Conservation (phyloP, 1,140 invertebrate species). For the Magallana gigas region DNA sequence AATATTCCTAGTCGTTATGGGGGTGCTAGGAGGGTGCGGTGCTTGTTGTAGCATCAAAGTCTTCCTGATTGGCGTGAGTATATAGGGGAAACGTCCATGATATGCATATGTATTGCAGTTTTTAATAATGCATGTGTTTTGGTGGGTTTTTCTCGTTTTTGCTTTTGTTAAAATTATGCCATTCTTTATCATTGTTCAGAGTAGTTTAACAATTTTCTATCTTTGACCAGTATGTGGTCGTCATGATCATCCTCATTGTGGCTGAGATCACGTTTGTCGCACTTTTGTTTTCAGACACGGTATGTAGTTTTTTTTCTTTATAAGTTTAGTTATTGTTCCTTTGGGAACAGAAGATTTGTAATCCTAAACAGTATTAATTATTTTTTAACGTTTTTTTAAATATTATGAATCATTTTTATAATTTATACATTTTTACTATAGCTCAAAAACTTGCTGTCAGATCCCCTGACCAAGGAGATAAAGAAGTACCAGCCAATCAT, state of each 20-base stretch:
- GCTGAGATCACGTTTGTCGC: constrained; percentile 16
- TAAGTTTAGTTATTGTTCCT: too few relatives aligned
- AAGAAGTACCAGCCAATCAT: not conserved
- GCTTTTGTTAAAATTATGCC: too few relatives aligned
- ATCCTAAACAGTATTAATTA: too few relatives aligned
- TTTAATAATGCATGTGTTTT: not conserved
- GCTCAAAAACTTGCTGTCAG: constrained; percentile 3
- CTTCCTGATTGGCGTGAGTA: constrained; percentile 31
- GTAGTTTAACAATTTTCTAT: too few relatives aligned
- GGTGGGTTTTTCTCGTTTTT: not conserved
- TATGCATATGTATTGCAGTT: not conserved
- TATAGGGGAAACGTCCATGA: not conserved
- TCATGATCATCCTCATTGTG: constrained; percentile 29
- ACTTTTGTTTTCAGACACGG: constrained; percentile 32
- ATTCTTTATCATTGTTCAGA: too few relatives aligned
- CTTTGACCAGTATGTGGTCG: constrained; percentile 5
- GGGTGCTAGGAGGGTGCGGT: constrained; percentile 24
- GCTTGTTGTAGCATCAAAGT: constrained; percentile 30
- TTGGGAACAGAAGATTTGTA: too few relatives aligned
- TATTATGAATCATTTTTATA: too few relatives aligned
- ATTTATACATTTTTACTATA: not conserved
- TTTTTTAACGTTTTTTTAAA: too few relatives aligned
- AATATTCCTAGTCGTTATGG: constrained; percentile 33
- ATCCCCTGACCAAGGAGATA: not conserved
- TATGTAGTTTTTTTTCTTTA: not conserved